Base-by-base conservation (phyloP, 2,888 invertebrate genomes). In the Azorinus chamasolen region DNA sequence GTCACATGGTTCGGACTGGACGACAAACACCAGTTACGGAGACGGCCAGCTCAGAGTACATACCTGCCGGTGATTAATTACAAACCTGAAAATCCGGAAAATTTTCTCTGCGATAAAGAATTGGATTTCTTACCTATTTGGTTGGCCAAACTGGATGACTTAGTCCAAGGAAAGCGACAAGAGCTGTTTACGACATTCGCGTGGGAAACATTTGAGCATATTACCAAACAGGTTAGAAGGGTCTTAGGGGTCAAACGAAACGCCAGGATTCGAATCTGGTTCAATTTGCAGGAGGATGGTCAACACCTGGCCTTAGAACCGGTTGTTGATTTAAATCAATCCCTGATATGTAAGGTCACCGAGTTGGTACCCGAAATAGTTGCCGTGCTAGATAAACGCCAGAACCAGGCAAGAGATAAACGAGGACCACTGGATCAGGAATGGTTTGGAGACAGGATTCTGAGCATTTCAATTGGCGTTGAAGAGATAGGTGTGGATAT, bases 1-100 rank as follows among this genome's bases (percentile, higher is more conserved):
- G 62, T 84, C 0, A 46, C 74, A 22, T 87, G 86, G 87, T 87
- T 83, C 70, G 87, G 87, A 2, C 37, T 87, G 3, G 65, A 73
- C 12, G 32, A 61, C 3, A 65, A 50, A 0, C 83, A 83, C 41
- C 74, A 75, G 25, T 69, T 87, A 1, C 79, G 80, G 54, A 57
- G 88, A 24, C 76, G 80, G n/a, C 87, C 84, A 24, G 55, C 76
- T 5, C 74, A 69, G 39, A 58, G 63, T 16, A 12, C 24, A 45
- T 83, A 79, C 48, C 55, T 65, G 43, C 27, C 50, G n/a, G 18
- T 77, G 18, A 4, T 32, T 6, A 4, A 32, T 4, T 32, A 6
- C 4, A 4, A 32, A 32, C 54, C 55, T 14, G 37, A 51, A 12
- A 27, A 50, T 16, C 57, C 53, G 6, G 55, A 45, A 6, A 37